phyloP scores from a whole-genome alignment of 1,140 invertebrate species.

The Drosophila ogumai region DNA sequence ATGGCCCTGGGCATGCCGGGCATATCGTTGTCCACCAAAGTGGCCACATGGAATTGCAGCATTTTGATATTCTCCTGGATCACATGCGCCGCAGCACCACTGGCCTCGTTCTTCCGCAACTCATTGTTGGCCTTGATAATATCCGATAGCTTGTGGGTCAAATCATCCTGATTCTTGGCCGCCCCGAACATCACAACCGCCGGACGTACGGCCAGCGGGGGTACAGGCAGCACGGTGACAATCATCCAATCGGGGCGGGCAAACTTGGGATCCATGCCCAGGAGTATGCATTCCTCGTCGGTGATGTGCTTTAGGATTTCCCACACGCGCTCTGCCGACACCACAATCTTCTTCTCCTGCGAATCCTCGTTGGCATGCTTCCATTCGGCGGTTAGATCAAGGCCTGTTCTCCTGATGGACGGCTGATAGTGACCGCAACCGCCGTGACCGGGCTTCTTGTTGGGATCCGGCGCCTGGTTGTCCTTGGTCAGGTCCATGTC shows the following conservation, averaged over 20 bases:
- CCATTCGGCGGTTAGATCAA: conserved; percentile 98
- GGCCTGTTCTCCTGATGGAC: conserved; percentile 93
- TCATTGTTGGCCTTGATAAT: conserved; percentile 99
- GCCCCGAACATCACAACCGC: conserved; percentile 99
- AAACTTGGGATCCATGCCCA: conserved; percentile 98
- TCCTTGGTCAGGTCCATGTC: conserved; percentile 97
- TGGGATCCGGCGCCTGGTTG: conserved; percentile 85
- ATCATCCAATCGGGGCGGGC: conserved; percentile 99
- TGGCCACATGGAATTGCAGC: conserved; percentile 99
- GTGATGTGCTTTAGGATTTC: conserved; percentile 99
- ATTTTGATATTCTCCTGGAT: conserved; percentile 98
- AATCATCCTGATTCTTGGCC: conserved; percentile 99
- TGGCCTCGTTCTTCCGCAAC: conserved; percentile 96
- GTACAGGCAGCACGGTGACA: conserved; percentile 97
- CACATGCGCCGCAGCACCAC: conserved; percentile 98
- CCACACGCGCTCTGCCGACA: conserved; percentile 97
- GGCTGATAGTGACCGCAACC: conserved; percentile 99
- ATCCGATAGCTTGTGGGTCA: conserved; percentile 99
- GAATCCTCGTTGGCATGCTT: conserved; percentile 99
- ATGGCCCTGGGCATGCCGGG: conserved; percentile 98
- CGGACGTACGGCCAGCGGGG: conserved; percentile 96
- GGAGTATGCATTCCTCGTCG: conserved; percentile 97
- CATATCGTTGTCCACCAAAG: conserved; percentile 99
- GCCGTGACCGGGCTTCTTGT: conserved; percentile 93
- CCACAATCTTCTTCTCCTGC: conserved; percentile 96